Conservation (phyloP, 2,888 invertebrate genomes). For the Strigamia crassipes region DNA sequence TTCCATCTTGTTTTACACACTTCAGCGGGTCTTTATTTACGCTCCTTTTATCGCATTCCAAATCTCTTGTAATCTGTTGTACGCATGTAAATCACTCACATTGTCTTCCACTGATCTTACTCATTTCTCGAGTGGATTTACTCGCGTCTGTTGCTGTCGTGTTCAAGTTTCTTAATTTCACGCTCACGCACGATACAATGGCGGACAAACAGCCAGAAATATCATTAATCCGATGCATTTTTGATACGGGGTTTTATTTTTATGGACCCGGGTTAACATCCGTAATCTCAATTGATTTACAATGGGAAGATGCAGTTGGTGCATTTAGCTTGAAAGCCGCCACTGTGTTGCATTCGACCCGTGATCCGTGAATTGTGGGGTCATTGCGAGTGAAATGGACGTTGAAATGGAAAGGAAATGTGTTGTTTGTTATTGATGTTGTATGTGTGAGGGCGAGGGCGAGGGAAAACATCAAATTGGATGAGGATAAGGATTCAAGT, state of each 20-base stretch:
- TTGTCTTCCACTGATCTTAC: not conserved
- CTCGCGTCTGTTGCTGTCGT: not conserved
- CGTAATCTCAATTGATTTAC: not conserved
- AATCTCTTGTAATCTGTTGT: not conserved
- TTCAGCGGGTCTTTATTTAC: not conserved
- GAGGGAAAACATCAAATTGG: not conserved
- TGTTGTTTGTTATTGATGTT: not conserved
- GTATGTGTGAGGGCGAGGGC: not conserved
- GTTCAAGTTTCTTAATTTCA: not conserved
- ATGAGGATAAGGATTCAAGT: not conserved
- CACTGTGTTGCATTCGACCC: not conserved
- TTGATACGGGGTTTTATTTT: not conserved
- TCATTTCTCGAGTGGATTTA: not conserved
- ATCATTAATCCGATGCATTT: not conserved
- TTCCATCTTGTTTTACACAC: not conserved
- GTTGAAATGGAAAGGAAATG: not conserved
- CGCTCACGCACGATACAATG: not conserved
- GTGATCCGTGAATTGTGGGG: not conserved
- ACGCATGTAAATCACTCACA: not conserved
- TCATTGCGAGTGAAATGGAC: not conserved
- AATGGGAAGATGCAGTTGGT: not conserved
- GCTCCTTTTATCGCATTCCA: not conserved
- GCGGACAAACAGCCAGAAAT: not conserved
- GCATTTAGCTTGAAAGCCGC: not conserved
- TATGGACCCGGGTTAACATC: not conserved